phyloP scores from a whole-genome alignment of 1,140 invertebrate species.

The Drosophila paulistorum region DNA sequence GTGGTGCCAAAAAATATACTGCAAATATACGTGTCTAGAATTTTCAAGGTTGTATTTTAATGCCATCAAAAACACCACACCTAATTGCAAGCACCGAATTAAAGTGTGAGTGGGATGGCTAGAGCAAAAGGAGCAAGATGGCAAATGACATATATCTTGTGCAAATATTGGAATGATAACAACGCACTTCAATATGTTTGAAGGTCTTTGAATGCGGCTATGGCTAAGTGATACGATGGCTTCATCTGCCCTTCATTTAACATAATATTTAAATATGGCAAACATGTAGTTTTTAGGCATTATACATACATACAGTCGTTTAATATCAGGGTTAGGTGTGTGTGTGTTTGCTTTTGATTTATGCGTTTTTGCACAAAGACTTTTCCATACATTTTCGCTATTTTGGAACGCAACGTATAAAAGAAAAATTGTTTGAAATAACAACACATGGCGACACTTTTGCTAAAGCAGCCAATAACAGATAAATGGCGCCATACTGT shows the following conservation, averaged over 20 bases:
- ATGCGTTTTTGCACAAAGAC: slow-evolving; percentile 56
- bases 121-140: background rate
- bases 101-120: background rate
- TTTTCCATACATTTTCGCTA: slow-evolving; percentile 57
- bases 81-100: background rate
- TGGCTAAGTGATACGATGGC: slow-evolving; percentile 34
- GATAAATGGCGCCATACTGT: slow-evolving; percentile 59
- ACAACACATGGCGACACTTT: slow-evolving; percentile 46
- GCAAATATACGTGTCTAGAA: slow-evolving; percentile 68
- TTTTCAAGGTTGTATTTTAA: slow-evolving; percentile 76
- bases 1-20: slow-evolving; percentile 40
- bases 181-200: slow-evolving; percentile 65
- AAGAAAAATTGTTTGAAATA: slow-evolving; percentile 16
- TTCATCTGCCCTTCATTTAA: slow-evolving; percentile 53
- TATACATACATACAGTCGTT: slow-evolving; percentile 7
- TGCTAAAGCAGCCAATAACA: slow-evolving; percentile 60
- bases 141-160: slow-evolving; percentile 42
- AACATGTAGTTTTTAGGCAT: slow-evolving; percentile 50
- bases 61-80: slow-evolving; percentile 50
- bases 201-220: slow-evolving; percentile 53
- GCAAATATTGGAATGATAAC: slow-evolving; percentile 72
- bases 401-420: slow-evolving; percentile 60
- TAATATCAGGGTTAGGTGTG: slow-evolving; percentile 23
- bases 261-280: slow-evolving; percentile 72
- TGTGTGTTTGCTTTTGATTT: slow-evolving; percentile 58